Conservation (phyloP, 2,113 vertebrate species). For the Chiloscyllium plagiosum region DNA sequence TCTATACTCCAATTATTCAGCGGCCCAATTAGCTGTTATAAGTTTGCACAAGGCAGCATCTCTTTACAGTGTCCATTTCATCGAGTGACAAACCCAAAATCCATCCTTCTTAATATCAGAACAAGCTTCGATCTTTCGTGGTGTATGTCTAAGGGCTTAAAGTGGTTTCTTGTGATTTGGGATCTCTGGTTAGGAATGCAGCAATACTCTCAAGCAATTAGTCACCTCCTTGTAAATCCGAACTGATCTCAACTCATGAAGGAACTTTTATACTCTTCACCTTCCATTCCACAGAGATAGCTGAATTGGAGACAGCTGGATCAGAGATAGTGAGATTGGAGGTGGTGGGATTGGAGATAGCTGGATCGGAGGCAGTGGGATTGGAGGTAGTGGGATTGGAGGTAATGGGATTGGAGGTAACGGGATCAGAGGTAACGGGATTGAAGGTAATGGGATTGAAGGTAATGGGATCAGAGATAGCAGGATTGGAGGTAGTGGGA, state of each 20-base stretch:
- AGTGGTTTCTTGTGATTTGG: not conserved
- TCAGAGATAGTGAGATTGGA: too few relatives aligned
- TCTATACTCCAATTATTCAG: not conserved
- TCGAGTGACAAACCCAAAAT: not conserved
- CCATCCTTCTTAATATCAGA: not conserved
- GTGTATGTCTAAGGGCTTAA: not conserved
- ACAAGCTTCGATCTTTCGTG: not conserved
- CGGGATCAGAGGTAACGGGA: too few relatives aligned
- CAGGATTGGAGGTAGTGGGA: too few relatives aligned
- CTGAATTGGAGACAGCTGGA: too few relatives aligned
- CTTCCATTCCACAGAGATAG: not conserved
- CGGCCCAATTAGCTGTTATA: not conserved
- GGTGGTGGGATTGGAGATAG: too few relatives aligned
- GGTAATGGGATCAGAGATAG: too few relatives aligned
- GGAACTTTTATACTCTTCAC: not conserved
- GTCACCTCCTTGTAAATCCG: not conserved
- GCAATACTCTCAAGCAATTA: not conserved
- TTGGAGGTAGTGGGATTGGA: too few relatives aligned
- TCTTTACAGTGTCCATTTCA: not conserved
- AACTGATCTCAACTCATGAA: not conserved
- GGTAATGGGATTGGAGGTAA: too few relatives aligned
- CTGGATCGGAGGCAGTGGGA: too few relatives aligned
- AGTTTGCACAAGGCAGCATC: not conserved
- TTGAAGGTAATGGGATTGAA: too few relatives aligned
- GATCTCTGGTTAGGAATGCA: not conserved